Base-by-base conservation (phyloP, 2,888 invertebrate species). In the Euplagia quadripunctaria region DNA sequence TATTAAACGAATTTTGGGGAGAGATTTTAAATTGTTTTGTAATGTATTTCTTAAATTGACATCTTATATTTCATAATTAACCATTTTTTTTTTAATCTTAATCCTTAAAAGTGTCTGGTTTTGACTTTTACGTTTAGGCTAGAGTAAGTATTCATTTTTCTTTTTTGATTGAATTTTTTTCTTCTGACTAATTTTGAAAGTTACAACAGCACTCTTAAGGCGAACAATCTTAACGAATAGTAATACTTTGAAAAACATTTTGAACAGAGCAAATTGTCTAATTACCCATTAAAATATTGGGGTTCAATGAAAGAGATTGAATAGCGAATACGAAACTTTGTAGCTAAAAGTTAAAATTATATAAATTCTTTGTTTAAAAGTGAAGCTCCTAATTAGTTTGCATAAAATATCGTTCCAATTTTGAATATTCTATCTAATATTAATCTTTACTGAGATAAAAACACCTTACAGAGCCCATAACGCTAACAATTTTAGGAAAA, bases 311-410 rank as follows among this genome's bases (percentile, higher is more conserved):
- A 74, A 72, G 66, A 65, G 17, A 52, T 74, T 72, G 20, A 71
- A 80, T 63, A 20, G 64, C 72, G 71, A 70, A 67, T 61, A 70
- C 41, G 51, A 74, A 79, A 79, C 52, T 68, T 79, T 70, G n/a
- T 31, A 52, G 16, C 9, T 16, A 12, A 68, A 64, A 55, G 42
- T 52, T 20, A 76, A 70, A 68, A 52, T 72, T 64, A 17, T 58
- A 77, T 72, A 68, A 73, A 46, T 77, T 71, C 68, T 55, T 51
- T 80, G 74, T 73, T 58, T 72, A 51, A 46, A 74, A 71, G 66
- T 77, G 71, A 7, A 77, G 61, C 20, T 4, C 9, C 12, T 77
- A 70, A 82, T 77, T 79, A 71, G 58, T 74, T 79, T 71, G 68
- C 73, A 55, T 58, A 1, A 14, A 63, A 67, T 20, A 61, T 16